Conservation (phyloP, 2,113 vertebrate species). For the Bubo scandiacus region DNA sequence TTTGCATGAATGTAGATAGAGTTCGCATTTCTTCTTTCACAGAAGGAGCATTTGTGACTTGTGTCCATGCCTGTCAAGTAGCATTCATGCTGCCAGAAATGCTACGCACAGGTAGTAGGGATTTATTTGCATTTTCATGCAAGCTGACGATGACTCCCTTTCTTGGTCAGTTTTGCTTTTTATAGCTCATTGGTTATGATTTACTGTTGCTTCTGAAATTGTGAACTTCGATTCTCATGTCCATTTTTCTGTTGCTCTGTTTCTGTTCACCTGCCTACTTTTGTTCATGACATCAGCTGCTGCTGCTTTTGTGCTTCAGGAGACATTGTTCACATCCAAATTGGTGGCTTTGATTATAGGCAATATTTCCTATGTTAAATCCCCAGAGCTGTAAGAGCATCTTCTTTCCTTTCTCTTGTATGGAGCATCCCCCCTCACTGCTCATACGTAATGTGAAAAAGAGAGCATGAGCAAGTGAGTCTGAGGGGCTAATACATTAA, state of each 20-base stretch:
- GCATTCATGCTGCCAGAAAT: not conserved
- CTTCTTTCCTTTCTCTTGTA: not conserved
- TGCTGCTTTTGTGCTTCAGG: not conserved
- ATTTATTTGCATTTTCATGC: not conserved
- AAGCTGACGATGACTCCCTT: not conserved
- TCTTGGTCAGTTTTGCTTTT: not conserved
- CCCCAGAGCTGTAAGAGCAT: not conserved
- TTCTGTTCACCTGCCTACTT: not conserved
- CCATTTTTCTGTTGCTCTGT: not conserved
- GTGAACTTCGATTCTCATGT: not conserved
- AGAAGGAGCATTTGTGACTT: not conserved
- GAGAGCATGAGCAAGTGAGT: not conserved
- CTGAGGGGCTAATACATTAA: not conserved
- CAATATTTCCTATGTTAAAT: not conserved
- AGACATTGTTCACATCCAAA: not conserved
- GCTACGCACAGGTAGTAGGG: not conserved
- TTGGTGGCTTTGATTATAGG: slow-evolving; percentile 1
- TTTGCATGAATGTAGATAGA: not conserved
- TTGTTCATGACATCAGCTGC: not conserved
- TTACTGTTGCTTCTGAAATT: not conserved
- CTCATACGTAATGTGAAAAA: not conserved
- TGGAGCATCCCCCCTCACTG: not conserved
- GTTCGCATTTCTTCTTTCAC: not conserved
- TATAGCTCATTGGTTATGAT: not conserved
- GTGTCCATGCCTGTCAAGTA: not conserved